Percentiles rank a stretch among this genome's conserved stretches.
Conservation (phyloP, 2,797 vertebrate species). For the Esox lucius region DNA sequence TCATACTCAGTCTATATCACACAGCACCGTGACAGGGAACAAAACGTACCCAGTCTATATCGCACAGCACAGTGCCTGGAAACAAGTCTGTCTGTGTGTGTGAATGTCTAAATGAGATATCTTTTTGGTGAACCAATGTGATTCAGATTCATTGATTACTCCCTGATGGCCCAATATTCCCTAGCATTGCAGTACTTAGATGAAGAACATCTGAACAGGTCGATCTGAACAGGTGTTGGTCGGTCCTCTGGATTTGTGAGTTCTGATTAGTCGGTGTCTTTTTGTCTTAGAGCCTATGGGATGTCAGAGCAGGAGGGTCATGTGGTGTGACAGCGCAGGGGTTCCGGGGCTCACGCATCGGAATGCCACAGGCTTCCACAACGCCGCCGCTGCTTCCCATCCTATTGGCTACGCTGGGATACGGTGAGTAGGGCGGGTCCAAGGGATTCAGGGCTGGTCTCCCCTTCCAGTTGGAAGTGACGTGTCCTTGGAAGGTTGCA, state of each 20-base stretch:
- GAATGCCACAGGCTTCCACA: conserved; percentile 90
- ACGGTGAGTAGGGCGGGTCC: conserved; percentile 77
- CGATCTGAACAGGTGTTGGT: not conserved
- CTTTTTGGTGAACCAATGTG: no score
- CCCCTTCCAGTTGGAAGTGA: not conserved
- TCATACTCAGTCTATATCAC: no score
- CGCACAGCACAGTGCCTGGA: no score
- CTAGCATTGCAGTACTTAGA: no score
- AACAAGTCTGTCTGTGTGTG: no score
- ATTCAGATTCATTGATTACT: no score
- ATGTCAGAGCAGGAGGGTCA: conserved; percentile 73
- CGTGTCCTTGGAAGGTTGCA: not conserved
- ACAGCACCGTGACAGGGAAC: no score
- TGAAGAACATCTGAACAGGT: not conserved
- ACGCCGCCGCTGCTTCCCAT: conserved; percentile 80
- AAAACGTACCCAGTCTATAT: no score
- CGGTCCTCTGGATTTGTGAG: not conserved
- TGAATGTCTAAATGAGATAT: no score
- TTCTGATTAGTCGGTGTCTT: conserved; percentile 27
- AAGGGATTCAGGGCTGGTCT: not conserved
- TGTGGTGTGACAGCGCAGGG: conserved; percentile 75
- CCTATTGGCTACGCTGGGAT: conserved; percentile 86
- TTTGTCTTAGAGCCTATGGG: conserved; percentile 41
- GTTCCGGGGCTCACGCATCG: conserved; percentile 77
- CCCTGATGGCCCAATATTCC: no score